These are phyloP conservation scores for Corythucha ciliata DNA, from an alignment of 2,888 invertebrate genomes.

Conservation along the genomic window DNA sequence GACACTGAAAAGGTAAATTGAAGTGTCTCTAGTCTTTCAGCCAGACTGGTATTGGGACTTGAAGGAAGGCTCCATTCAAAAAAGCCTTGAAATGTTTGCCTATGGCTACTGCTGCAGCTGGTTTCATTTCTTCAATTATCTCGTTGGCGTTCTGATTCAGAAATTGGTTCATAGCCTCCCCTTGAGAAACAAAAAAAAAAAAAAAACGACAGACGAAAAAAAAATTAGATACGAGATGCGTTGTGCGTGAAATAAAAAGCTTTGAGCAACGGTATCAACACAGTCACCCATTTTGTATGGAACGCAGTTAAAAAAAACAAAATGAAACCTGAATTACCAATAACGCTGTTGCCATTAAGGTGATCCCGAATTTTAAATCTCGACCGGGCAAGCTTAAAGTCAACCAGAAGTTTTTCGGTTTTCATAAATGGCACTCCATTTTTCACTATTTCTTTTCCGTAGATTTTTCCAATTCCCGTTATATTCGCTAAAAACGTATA, in stretches of 20 bases:
- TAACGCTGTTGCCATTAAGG: slow-evolving; percentile 63
- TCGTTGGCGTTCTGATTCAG: slow-evolving; percentile 70
- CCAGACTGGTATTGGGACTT: slow-evolving; percentile 57
- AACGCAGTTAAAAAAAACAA: too few species aligned
- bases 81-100: slow-evolving; percentile 64
- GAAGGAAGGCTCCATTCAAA: slow-evolving; percentile 61
- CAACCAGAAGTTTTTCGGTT: slow-evolving; percentile 55
- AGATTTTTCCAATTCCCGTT: slow-evolving; percentile 58
- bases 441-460: slow-evolving; percentile 54
- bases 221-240: neutral
- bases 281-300: too few species aligned
- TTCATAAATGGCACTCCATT: slow-evolving; percentile 57
- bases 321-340: too few species aligned
- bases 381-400: slow-evolving; percentile 60
- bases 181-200: slow-evolving; percentile 40
- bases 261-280: too few species aligned
- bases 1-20: too few species aligned
- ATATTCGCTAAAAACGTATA: slow-evolving; percentile 55
- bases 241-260: too few species aligned
- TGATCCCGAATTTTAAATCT: slow-evolving; percentile 62
- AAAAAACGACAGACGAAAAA: neutral
- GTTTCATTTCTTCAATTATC: slow-evolving; percentile 73
- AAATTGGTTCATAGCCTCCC: slow-evolving; percentile 75
- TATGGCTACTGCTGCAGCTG: slow-evolving; percentile 61
- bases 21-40: slow-evolving; percentile 28